These are phyloP conservation scores for Cisticola juncidis DNA, from an alignment of 2,113 vertebrate species.

Conservation along the genomic window DNA sequence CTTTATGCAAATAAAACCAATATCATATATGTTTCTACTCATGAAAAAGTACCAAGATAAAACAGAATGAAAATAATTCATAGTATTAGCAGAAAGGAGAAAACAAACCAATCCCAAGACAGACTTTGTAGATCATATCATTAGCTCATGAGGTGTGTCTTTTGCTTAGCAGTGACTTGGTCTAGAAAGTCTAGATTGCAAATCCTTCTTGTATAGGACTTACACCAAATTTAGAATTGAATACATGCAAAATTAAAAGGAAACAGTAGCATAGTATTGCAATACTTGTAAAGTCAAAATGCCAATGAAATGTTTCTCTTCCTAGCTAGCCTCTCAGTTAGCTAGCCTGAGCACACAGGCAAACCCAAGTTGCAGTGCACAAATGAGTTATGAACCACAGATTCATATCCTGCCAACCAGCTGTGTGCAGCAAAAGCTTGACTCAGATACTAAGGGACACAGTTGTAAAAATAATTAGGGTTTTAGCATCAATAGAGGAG, in stretches of 20 bases:
- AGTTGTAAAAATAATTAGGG: neutral
- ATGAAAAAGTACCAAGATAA: neutral
- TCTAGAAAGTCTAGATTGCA: neutral
- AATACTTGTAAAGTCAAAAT: neutral
- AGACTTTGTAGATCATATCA: neutral
- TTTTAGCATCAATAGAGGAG: neutral
- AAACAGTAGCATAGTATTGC: neutral
- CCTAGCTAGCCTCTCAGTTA: neutral
- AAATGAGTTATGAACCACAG: neutral
- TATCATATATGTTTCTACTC: neutral
- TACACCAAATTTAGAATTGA: neutral
- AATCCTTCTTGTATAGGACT: neutral
- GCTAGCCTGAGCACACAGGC: neutral
- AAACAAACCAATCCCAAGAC: neutral
- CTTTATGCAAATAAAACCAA: conserved; percentile 25
- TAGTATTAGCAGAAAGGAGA: neutral
- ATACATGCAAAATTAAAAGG: neutral
- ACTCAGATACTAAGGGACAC: neutral
- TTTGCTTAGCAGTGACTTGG: neutral
- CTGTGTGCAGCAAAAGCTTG: neutral
- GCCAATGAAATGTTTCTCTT: neutral
- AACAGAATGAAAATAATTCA: neutral
- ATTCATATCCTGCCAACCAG: neutral
- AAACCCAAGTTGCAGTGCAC: neutral
- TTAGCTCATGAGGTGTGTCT: neutral